Evolutionary conservation across 2,888 invertebrate genomes (phyloP), one percentile per base, ranked within the genome.

Genomic region (Polymixis lichenea): DNA sequence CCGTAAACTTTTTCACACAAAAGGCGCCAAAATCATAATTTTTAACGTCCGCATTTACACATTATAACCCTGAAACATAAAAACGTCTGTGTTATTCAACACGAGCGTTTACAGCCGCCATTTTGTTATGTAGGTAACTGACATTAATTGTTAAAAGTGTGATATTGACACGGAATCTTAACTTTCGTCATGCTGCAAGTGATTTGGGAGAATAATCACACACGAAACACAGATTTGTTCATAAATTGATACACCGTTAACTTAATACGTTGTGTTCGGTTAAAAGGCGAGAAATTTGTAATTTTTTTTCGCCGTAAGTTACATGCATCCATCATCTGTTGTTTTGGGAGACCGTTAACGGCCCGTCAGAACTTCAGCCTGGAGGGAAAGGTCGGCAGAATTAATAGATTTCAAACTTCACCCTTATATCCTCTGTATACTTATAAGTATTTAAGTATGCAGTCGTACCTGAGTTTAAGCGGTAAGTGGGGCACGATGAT

Each of bases 251-350:
- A 89, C 79, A 91, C 95, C 94, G 95, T 95, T 95, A 95, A 87
- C 90, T 90, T 95, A 95, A 95, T 93, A 93, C 91, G 89, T 88
- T 83, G 87, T 91, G 87, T 92, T 90, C 89, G 88, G 91, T 87
- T 94, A 94, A 94, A 92, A 93, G 91, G 94, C 94, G 94, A 91
- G 94, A 95, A 95, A 95, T 94, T 92, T 90, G 92, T 94, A 94
- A 93, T 94, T 94, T 93, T 93, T 38, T 92, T 87, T 70, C 77
- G 87, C 87, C 88, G 86, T 86, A 83, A 87, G 77, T 88, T 84
- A 86, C 88, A 88, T 89, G 87, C 90, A 91, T 90, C 89, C 88
- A 91, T 91, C 90, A 89, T 87, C 70, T 74, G 86, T 84, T 83
- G 75, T 80, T 86, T 85, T 73, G 77, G 78, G 80, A 73, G 86